These are phyloP conservation scores for Poeciliopsis paucimaculata DNA, from an alignment of 2,797 vertebrate species.

Conservation along the genomic window DNA sequence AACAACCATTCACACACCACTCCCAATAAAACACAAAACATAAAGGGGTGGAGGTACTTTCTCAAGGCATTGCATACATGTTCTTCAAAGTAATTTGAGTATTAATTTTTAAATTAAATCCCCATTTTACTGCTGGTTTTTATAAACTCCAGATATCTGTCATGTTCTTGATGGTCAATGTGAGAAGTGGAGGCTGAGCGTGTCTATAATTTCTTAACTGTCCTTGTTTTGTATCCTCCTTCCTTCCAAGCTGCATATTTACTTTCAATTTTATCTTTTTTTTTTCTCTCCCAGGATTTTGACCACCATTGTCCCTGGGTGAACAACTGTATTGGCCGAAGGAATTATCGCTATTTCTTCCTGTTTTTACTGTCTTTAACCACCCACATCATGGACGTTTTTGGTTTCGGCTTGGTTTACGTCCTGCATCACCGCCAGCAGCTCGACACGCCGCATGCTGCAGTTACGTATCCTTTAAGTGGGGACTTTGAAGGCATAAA, in stretches of 20 bases:
- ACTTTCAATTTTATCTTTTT: background rate
- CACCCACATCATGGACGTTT: conserved; percentile 92
- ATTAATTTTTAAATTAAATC: conserved; percentile 13
- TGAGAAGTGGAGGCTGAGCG: background rate
- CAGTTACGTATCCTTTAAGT: conserved; percentile 95
- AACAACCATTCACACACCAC: background rate
- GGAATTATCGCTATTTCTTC: conserved; percentile 99
- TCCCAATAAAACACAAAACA: background rate
- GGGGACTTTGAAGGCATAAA: background rate
- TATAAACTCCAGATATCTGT: conserved; percentile 14
- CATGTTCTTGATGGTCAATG: conserved; percentile 35
- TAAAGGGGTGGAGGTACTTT: background rate
- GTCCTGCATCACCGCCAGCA: conserved; percentile 90
- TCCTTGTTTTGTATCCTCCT: background rate
- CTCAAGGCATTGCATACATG: background rate
- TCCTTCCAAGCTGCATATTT: background rate
- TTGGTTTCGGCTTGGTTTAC: conserved; percentile 93
- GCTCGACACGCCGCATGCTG: conserved; percentile 87
- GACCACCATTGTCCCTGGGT: conserved; percentile 99
- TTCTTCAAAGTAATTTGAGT: background rate
- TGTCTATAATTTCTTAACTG: background rate
- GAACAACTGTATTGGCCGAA: conserved; percentile 97
- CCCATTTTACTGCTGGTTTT: conserved; percentile 16
- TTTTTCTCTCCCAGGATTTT: conserved; percentile 86
- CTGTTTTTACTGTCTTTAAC: conserved; percentile 96